phyloP scores from a whole-genome alignment of 2,797 vertebrate species.

The Schizothorax lantsangensis region DNA sequence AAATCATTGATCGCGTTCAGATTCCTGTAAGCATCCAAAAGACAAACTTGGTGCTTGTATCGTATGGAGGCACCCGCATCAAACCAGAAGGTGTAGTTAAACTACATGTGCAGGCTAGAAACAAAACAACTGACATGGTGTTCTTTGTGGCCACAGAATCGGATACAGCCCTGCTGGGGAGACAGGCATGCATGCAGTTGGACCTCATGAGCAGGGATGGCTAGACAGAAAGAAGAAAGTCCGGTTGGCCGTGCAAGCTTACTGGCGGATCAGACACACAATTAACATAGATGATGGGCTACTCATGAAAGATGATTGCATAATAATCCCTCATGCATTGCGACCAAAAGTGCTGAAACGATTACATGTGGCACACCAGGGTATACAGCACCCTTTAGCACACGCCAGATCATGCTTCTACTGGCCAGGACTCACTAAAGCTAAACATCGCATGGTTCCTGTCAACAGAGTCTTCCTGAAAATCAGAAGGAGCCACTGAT shows the following conservation, averaged over 20 bases:
- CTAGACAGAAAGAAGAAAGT: neutral
- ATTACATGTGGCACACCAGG: neutral
- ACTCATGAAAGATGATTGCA: neutral
- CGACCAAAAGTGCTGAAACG: neutral
- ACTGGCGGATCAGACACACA: neutral
- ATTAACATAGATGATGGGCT: neutral
- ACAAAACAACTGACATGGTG: too few relatives aligned
- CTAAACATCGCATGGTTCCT: too few relatives aligned
- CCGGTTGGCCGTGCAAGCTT: neutral
- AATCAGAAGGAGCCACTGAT: too few relatives aligned
- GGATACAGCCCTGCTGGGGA: too few relatives aligned
- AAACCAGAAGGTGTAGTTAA: neutral
- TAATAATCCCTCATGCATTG: neutral
- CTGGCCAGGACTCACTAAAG: constrained; percentile 9
- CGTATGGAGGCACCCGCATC: too few relatives aligned
- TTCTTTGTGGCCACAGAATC: too few relatives aligned
- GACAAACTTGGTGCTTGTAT: too few relatives aligned
- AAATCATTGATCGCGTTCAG: neutral
- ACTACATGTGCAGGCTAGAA: too few relatives aligned
- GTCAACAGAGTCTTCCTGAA: too few relatives aligned
- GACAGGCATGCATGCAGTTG: neutral
- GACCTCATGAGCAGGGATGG: neutral
- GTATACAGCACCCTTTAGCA: constrained; percentile 24
- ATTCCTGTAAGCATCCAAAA: too few relatives aligned
- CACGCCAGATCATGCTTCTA: constrained; percentile 18